Base-by-base conservation (phyloP, 2,888 invertebrate species). In the Cantharis lateralis region DNA sequence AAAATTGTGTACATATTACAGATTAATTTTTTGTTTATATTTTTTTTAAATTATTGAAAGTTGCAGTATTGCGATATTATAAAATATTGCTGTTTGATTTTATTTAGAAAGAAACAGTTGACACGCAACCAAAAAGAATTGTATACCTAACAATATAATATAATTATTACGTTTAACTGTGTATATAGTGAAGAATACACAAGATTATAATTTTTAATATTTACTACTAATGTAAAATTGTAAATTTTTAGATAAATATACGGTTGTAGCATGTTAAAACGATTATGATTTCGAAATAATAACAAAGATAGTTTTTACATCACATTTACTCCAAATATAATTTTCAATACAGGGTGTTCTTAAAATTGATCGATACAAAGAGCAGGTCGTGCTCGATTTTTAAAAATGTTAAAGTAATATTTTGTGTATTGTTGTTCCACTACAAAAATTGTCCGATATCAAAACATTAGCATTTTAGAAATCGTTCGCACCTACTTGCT, bases 281-380 rank as follows among this genome's bases (percentile, higher is more conserved):
- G 20, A 61, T 61, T 70, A 18, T 68, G 48, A 18, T 68, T 48
- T 48, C 48, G n/a, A 48, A 48, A n/a, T 48, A n/a, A n/a, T 48
- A 69, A 18, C 61, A 11, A 24, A 24, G 24, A 18, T 70, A 28
- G 16, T 70, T 70, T 61, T 70, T 70, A 18, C 61, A 70, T 48
- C 48, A 48, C 48, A 61, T 70, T n/a, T n/a, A 70, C 62, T 70
- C 70, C 70, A 70, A 70, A 70, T 70, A 70, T 70, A 24, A 70
- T 48, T 70, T 70, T 61, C 61, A 61, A 70, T 70, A 70, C 70
- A 70, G 70, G 70, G 70, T 70, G 70, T 61, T 18, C 15, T 68
- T 68, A 68, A 61, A 61, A 70, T 48, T 48, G 5, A 48, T 48
- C 9, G n/a, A 48, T 9, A n/a, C n/a, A n/a, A n/a, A 48, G 48